Conservation (phyloP, 2,797 vertebrate genomes). For the Enteromius trimaculatus region DNA sequence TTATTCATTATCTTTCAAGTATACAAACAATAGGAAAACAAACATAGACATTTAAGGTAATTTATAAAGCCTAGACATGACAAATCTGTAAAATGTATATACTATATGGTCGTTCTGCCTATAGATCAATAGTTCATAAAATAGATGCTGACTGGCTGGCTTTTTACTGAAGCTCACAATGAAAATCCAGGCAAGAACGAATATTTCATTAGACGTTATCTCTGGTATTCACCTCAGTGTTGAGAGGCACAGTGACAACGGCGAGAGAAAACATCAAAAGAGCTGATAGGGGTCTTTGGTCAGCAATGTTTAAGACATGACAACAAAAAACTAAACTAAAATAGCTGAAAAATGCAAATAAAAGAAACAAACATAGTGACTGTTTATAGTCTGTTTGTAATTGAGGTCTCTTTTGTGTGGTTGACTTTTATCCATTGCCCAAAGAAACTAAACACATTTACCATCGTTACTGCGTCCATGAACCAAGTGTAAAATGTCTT, state of each 20-base stretch:
- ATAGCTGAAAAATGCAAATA: not conserved
- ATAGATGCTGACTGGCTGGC: conserved; percentile 25
- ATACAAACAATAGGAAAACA: not conserved
- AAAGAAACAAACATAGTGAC: not conserved
- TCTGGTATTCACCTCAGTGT: conserved; percentile 45
- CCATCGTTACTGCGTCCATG: not conserved
- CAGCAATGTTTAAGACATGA: conserved; percentile 2
- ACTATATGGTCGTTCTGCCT: not conserved
- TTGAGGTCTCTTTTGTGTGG: not conserved
- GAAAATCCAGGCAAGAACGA: not conserved
- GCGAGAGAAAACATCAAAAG: conserved; percentile 48
- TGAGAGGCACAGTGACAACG: conserved; percentile 35
- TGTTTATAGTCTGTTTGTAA: not conserved
- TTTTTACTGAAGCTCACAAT: conserved; percentile 32
- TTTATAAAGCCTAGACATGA: not conserved
- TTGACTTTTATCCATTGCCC: not conserved
- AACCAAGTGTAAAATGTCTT: not conserved
- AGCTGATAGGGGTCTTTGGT: conserved; percentile 4
- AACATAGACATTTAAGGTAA: not conserved
- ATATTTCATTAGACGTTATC: conserved; percentile 39
- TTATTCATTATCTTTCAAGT: too few relatives aligned
- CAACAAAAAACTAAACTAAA: not conserved
- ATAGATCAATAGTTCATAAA: conserved; percentile 40
- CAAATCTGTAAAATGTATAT: not conserved
- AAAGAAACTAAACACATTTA: not conserved